A percentile compares a stretch with the other conserved stretches of the same genome.
Evolutionary conservation across 2,113 vertebrate genomes (phyloP).

Genomic region (Protomyctophum bolini): DNA sequence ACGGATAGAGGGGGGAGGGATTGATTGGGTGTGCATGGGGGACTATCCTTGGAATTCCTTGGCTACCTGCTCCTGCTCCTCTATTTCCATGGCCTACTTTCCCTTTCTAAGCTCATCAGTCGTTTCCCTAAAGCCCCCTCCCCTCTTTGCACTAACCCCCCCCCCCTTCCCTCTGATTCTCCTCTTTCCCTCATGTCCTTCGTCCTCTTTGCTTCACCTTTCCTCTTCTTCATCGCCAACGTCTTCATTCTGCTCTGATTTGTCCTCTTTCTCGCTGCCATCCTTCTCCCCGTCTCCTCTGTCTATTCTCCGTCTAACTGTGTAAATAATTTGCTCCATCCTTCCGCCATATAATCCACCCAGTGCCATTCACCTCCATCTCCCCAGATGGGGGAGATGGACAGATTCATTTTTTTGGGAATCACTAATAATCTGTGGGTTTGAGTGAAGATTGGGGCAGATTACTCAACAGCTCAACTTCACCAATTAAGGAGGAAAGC

Average conservation of each 20-base stretch:
- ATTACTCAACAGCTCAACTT: too few species aligned
- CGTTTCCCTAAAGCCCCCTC: constrained; percentile 20
- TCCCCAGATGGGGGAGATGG: too few species aligned
- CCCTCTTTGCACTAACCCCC: not conserved
- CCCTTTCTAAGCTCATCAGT: constrained; percentile 23
- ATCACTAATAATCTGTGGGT: too few species aligned
- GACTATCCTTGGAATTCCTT: constrained; percentile 24
- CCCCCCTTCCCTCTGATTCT: constrained; percentile 7
- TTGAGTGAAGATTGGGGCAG: too few species aligned
- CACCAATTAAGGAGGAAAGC: too few species aligned
- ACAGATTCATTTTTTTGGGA: too few species aligned
- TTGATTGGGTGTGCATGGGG: too few species aligned
- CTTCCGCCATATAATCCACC: not conserved
- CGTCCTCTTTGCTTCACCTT: not conserved
- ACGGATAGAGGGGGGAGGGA: not conserved
- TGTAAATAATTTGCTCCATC: not conserved
- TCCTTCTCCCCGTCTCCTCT: not conserved
- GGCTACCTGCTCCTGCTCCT: constrained; percentile 14
- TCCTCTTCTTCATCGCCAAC: not conserved
- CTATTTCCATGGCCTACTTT: constrained; percentile 28
- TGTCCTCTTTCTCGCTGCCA: not conserved
- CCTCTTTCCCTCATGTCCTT: not conserved
- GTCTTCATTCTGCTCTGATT: not conserved
- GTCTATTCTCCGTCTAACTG: too few species aligned
- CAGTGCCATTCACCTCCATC: not conserved